Percentiles rank a stretch among this genome's conserved stretches.
phyloP scores from a whole-genome alignment of 2,888 invertebrate genomes.

The Cryptus viduatorius region DNA sequence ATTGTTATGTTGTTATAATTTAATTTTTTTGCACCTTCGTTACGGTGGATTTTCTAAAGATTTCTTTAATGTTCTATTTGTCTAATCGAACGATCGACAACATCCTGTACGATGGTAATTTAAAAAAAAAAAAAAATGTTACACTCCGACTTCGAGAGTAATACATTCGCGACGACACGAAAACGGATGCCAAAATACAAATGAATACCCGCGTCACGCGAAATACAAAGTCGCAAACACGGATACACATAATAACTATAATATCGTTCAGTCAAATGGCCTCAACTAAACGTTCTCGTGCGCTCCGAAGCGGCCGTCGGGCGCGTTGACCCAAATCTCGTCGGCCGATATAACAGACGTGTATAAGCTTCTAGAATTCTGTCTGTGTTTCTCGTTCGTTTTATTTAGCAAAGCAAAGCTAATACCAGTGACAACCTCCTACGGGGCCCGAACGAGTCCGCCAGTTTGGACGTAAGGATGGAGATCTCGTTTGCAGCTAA shows the following conservation, averaged over 20 bases:
- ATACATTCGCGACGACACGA: too few species aligned
- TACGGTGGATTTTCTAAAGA: too few species aligned
- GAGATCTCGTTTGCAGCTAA: slow-evolving; percentile 41
- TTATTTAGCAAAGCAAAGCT: slow-evolving; percentile 20
- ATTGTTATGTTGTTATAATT: too few species aligned
- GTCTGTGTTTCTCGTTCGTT: slow-evolving; percentile 31
- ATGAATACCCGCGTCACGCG: background rate
- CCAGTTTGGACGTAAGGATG: slow-evolving; percentile 36
- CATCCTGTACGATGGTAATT: too few species aligned
- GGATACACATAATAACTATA: background rate
- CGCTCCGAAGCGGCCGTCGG: background rate
- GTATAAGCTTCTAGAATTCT: background rate
- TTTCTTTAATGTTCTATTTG: too few species aligned
- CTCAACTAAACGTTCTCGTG: slow-evolving; percentile 2
- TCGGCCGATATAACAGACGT: background rate
- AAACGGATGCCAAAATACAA: too few species aligned
- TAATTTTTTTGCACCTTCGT: too few species aligned
- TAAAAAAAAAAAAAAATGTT: too few species aligned
- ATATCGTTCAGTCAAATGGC: slow-evolving; percentile 1
- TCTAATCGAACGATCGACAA: too few species aligned
- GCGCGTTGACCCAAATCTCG: background rate
- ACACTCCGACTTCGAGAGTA: too few species aligned
- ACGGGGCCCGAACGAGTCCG: slow-evolving; percentile 27
- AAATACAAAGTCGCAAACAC: background rate
- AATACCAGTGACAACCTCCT: slow-evolving; percentile 21